Percentiles rank a stretch among this genome's conserved stretches.
phyloP scores from a whole-genome alignment of 2,888 invertebrate genomes.

The Drosophila koepferae region DNA sequence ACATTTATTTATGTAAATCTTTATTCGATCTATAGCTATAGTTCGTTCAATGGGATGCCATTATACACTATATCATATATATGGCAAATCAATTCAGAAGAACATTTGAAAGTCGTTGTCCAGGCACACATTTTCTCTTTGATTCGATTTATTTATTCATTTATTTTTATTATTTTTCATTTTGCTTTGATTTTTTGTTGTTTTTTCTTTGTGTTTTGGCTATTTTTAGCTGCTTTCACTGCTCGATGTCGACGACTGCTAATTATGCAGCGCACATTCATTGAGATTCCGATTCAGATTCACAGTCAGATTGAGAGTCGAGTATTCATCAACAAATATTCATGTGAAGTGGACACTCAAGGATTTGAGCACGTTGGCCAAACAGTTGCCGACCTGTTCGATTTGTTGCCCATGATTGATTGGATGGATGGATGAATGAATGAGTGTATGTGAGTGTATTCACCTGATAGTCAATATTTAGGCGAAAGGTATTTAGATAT shows the following conservation, averaged over 20 bases:
- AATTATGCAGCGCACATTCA: conserved; percentile 65
- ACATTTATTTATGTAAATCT: not conserved
- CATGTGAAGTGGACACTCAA: conserved; percentile 53
- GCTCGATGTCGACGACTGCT: conserved; percentile 59
- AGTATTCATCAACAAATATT: conserved; percentile 57
- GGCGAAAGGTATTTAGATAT: not conserved
- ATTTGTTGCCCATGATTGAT: conserved; percentile 6
- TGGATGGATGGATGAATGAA: conserved; percentile 10
- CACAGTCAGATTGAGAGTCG: conserved; percentile 18
- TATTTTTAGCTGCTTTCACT: conserved; percentile 69
- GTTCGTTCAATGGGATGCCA: too few species aligned
- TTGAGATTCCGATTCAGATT: conserved; percentile 30
- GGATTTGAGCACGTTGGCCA: conserved; percentile 25
- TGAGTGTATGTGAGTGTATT: conserved; percentile 4
- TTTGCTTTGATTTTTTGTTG: conserved; percentile 7
- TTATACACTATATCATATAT: not conserved
- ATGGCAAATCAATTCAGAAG: not conserved
- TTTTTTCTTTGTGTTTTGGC: conserved; percentile 5
- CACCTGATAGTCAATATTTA: conserved; percentile 8
- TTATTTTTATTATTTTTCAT: not conserved
- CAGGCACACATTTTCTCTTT: not conserved
- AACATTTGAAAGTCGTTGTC: not conserved
- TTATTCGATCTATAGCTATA: not conserved
- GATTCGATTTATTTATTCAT: conserved; percentile 6
- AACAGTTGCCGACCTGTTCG: conserved; percentile 29